Evolutionary conservation across 1,140 invertebrate genomes (phyloP).

Genomic region (Lutraria rhynchaena): DNA sequence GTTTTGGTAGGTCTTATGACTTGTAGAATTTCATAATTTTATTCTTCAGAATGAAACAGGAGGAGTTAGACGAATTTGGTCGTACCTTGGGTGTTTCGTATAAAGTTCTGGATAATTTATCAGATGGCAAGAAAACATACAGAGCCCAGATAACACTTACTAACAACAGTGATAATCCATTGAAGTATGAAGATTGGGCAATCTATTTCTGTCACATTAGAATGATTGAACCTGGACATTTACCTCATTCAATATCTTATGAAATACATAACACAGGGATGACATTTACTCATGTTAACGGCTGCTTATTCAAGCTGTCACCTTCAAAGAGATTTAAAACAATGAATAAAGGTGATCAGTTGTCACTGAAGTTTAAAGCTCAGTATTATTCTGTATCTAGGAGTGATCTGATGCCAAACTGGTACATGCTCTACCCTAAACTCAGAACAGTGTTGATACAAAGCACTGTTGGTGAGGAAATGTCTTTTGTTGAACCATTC

Average conservation of each 20-base stretch:
- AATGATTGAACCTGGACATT: slow-evolving; percentile 67
- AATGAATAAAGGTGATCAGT: slow-evolving; percentile 61
- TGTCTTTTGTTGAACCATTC: slow-evolving; percentile 74
- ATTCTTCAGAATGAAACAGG: slow-evolving; percentile 40
- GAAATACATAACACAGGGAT: slow-evolving; percentile 58
- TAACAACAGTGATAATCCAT: slow-evolving; percentile 63
- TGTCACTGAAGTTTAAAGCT: slow-evolving; percentile 64
- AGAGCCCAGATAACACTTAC: slow-evolving; percentile 67
- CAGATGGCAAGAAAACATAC: slow-evolving; percentile 62
- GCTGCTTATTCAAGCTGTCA: slow-evolving; percentile 68
- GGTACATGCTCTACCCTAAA: slow-evolving; percentile 65
- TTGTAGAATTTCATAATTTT: too few species aligned
- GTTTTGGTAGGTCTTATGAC: too few species aligned
- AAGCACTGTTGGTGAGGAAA: slow-evolving; percentile 70
- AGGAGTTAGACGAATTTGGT: slow-evolving; percentile 33
- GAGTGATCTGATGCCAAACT: slow-evolving; percentile 69
- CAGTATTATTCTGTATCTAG: slow-evolving; percentile 71
- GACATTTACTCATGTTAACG: slow-evolving; percentile 69
- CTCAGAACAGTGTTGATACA: slow-evolving; percentile 63
- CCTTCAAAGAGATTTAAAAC: slow-evolving; percentile 65
- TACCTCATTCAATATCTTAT: slow-evolving; percentile 59
- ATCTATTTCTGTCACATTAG: slow-evolving; percentile 73
- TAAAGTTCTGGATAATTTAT: slow-evolving; percentile 69
- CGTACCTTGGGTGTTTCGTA: slow-evolving; percentile 28
- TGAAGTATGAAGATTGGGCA: slow-evolving; percentile 66